Evolutionary conservation across 2,113 vertebrate species (phyloP), one percentile per base, ranked within the genome.

Genomic region (Cheirogaleus medius): DNA sequence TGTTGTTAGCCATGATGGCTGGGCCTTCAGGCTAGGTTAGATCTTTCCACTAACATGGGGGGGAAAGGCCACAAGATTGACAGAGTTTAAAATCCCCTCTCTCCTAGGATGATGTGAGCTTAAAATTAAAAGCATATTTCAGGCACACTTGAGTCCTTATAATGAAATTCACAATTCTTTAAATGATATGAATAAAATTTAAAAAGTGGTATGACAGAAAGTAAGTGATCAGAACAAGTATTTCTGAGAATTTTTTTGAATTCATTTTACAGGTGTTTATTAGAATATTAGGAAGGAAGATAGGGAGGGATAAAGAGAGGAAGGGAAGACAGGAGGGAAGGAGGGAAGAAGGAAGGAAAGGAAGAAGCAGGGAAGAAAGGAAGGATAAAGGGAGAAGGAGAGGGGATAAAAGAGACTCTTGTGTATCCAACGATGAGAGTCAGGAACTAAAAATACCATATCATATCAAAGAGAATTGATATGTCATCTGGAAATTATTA

Each of bases 101-200:
- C 4, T 56, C 17, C 9, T 66, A 47, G 1, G 47, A 78, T 47
- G 47, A 80, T 6, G 23, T 2, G 12, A 25, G 5, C 18, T 78
- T 69, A 58, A 78, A 77, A 66, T 71, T 58, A 58, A 94, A 92
- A 47, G 23, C 20, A 56, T 11, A 63, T 21, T 85, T 74, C 34
- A 90, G 82, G 29, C 64, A 52, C 68, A 29, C 13, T 44, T 83
- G 14, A 87, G 27, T 66, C 80, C 32, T 60, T 87, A 54, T 29
- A 56, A 52, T 56, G 56, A 92, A 82, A 63, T 44, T 25, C 25
- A 42, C 23, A 54, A n/a, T 47, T 80, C 37, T 60, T 80, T 74
- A 69, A 96, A 73, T 87, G 32, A 44, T 60, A 60, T 74, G 56
- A 92, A 81, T 87, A 87, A 91, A 96, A 90, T 69, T 60, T 87